These are phyloP conservation scores for Aphelenchoides bicaudatus DNA, from an alignment of 2,888 invertebrate species.

Conservation along the genomic window DNA sequence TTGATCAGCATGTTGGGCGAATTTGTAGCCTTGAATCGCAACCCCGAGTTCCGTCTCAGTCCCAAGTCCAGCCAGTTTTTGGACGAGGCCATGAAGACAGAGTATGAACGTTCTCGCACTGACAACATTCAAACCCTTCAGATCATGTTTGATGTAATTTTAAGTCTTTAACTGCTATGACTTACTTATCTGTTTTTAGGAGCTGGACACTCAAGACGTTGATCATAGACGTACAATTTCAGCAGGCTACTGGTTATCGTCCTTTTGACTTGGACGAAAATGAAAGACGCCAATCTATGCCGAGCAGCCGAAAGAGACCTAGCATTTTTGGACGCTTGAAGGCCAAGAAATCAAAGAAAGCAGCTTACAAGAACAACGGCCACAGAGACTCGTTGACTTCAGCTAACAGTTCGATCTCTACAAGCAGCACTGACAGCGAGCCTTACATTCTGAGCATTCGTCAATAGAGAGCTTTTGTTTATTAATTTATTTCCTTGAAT, in stretches of 20 bases:
- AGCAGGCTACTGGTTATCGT: neutral
- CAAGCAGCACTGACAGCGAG: too few species aligned
- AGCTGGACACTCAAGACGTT: neutral
- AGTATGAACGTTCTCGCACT: neutral
- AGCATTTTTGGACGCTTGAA: too few species aligned
- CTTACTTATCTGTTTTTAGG: neutral
- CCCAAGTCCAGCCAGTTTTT: neutral
- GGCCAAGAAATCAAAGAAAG: too few species aligned
- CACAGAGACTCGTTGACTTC: too few species aligned
- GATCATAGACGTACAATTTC: neutral
- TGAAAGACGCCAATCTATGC: conserved; percentile 4
- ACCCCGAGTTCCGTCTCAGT: conserved; percentile 8
- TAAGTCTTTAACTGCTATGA: neutral
- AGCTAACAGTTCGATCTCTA: too few species aligned
- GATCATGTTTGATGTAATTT: conserved; percentile 8
- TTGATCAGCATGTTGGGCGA: conserved; percentile 2
- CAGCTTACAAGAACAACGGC: too few species aligned
- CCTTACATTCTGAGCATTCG: too few species aligned
- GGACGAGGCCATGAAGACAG: conserved; percentile 4
- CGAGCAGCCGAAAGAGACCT: too few species aligned
- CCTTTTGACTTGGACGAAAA: too few species aligned
- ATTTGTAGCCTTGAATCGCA: conserved; percentile 15
- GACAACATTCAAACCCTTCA: conserved; percentile 5
- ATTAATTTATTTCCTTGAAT: too few species aligned
- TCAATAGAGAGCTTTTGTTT: too few species aligned